Percentiles rank a stretch among this genome's conserved stretches.
These are phyloP conservation scores for Tupiocoris notatus DNA, from an alignment of 2,888 invertebrate genomes.

Conservation along the genomic window DNA sequence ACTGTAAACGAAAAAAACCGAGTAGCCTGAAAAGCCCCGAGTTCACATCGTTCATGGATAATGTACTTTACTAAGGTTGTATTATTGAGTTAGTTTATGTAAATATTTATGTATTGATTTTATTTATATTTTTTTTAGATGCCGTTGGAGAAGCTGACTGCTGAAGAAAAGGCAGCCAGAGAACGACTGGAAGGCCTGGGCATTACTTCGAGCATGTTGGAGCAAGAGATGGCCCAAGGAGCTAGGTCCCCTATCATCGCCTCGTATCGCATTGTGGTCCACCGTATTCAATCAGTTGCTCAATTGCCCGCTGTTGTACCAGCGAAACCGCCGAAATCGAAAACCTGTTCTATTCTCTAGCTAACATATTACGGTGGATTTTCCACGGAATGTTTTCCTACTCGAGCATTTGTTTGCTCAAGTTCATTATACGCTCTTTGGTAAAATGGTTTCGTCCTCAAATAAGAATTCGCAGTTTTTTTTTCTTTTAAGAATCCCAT, in stretches of 20 bases:
- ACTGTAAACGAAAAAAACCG: no score
- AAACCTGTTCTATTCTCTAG: slow-evolving; percentile 45
- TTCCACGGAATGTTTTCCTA: not conserved
- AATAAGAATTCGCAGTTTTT: not conserved
- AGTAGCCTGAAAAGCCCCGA: no score
- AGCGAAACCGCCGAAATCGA: slow-evolving; percentile 47
- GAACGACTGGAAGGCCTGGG: slow-evolving; percentile 59
- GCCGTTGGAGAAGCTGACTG: slow-evolving; percentile 45
- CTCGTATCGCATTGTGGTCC: slow-evolving; percentile 68
- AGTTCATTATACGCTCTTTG: not conserved
- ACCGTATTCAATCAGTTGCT: slow-evolving; percentile 55
- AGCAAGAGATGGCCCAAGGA: slow-evolving; percentile 59
- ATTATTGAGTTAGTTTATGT: no score
- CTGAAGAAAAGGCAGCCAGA: slow-evolving; percentile 49
- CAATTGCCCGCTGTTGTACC: slow-evolving; percentile 45
- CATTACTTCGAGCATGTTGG: slow-evolving; percentile 61
- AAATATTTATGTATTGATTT: not conserved
- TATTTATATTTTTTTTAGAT: slow-evolving; percentile 17
- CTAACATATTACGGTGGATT: not conserved
- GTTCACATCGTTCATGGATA: no score
- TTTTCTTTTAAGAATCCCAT: no score
- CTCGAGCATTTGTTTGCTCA: not conserved
- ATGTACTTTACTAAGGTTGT: no score
- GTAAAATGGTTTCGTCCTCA: not conserved
- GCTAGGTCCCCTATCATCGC: slow-evolving; percentile 67